phyloP scores from a whole-genome alignment of 2,797 vertebrate species.

The Sciaenops ocellatus region DNA sequence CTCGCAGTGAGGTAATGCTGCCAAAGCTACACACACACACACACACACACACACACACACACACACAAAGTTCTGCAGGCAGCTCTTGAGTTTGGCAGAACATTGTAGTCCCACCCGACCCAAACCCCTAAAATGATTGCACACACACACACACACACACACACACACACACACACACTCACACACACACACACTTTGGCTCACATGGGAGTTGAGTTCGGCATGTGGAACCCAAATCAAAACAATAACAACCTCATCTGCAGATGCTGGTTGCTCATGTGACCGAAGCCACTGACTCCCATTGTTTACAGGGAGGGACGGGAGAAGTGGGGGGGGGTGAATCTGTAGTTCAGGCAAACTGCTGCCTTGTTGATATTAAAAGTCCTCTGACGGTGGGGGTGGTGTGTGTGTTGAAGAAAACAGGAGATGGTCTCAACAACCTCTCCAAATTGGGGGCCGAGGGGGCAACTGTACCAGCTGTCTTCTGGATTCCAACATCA shows the following conservation, averaged over 20 bases:
- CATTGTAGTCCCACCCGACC: slow-evolving; percentile 52
- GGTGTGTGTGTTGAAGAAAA: slow-evolving; percentile 45
- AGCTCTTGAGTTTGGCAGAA: slow-evolving; percentile 78
- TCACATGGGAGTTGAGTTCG: slow-evolving; percentile 71
- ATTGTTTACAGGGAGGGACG: slow-evolving; percentile 63
- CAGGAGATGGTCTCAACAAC: slow-evolving; percentile 54
- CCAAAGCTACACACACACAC: slow-evolving; percentile 56
- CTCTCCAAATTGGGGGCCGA: slow-evolving; percentile 40
- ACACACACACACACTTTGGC: neutral
- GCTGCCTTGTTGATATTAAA: slow-evolving; percentile 62
- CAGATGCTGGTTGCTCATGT: slow-evolving; percentile 68
- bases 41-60: slow-evolving; percentile 18
- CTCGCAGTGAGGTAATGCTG: slow-evolving; percentile 67
- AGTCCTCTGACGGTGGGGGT: slow-evolving; percentile 30
- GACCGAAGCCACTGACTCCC: slow-evolving; percentile 57
- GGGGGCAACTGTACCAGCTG: slow-evolving; percentile 74
- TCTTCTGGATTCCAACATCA: slow-evolving; percentile 64
- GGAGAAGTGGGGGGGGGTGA: slow-evolving; percentile 50
- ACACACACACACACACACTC: neutral
- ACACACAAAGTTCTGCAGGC: slow-evolving; percentile 63
- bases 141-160: slow-evolving; percentile 19
- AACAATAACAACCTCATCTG: slow-evolving; percentile 76
- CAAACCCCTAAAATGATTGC: slow-evolving; percentile 50
- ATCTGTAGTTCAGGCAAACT: slow-evolving; percentile 62
- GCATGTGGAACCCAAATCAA: slow-evolving; percentile 69